Percentiles rank a stretch among this genome's conserved stretches.
These are phyloP conservation scores for Cataglyphis altisquamis DNA, from an alignment of 2,888 invertebrate species.

Conservation along the genomic window DNA sequence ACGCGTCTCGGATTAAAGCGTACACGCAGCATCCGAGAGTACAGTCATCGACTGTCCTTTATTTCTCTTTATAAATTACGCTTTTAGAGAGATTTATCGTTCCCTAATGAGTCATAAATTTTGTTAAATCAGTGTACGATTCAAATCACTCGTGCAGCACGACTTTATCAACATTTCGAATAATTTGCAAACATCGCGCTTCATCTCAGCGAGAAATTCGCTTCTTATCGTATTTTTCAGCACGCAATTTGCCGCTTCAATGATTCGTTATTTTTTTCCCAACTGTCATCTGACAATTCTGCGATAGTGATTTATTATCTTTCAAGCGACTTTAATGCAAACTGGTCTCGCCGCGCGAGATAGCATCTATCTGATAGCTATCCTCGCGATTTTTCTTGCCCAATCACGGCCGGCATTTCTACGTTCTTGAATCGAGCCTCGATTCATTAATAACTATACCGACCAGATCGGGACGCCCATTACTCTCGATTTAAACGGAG, in stretches of 20 bases:
- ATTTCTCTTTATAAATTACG: background rate
- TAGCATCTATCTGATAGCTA: conserved; percentile 58
- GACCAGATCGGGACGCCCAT: conserved; percentile 47
- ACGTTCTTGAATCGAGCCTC: conserved; percentile 50
- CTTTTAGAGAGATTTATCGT: background rate
- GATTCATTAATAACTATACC: conserved; percentile 69
- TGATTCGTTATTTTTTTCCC: conserved; percentile 21
- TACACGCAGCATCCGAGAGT: background rate
- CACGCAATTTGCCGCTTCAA: background rate
- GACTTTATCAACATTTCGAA: background rate
- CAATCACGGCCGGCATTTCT: conserved; percentile 53
- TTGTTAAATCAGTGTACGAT: background rate
- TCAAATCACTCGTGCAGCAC: background rate
- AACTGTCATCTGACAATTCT: conserved; percentile 3
- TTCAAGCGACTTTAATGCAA: conserved; percentile 38
- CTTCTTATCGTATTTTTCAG: background rate
- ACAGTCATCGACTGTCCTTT: background rate
- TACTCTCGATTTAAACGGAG: conserved; percentile 58
- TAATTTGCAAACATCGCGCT: background rate
- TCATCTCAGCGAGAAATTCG: background rate
- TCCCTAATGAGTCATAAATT: background rate
- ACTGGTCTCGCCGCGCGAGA: conserved; percentile 38
- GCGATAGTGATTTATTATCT: conserved; percentile 54
- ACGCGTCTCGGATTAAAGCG: background rate
- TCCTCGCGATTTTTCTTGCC: conserved; percentile 48